phyloP scores from a whole-genome alignment of 2,888 invertebrate genomes.

The Melipona bicolor region DNA sequence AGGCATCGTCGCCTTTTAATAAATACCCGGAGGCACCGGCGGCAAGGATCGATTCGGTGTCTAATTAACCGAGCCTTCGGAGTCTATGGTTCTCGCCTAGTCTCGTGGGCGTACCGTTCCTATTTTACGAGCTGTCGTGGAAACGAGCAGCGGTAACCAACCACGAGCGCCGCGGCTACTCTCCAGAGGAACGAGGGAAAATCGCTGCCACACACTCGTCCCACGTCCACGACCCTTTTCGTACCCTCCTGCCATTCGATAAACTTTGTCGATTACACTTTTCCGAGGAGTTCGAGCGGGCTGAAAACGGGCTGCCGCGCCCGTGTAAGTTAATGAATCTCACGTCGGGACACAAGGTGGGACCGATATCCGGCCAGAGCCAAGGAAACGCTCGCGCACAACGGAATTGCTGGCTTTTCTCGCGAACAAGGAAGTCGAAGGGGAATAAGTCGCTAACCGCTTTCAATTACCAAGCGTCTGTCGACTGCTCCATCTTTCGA shows the following conservation, averaged over 20 bases:
- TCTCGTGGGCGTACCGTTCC: conserved; percentile 64
- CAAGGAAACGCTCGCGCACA: conserved; percentile 54
- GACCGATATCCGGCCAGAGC: conserved; percentile 51
- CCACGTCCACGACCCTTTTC: conserved; percentile 62
- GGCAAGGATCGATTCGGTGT: conserved; percentile 57
- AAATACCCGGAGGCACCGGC: conserved; percentile 35
- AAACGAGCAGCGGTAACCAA: conserved; percentile 65
- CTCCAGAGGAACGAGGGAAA: conserved; percentile 78
- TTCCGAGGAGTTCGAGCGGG: conserved; percentile 72
- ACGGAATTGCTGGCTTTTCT: conserved; percentile 35
- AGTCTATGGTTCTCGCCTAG: conserved; percentile 61
- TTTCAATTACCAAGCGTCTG: not conserved
- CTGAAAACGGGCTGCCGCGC: conserved; percentile 55
- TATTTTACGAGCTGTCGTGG: conserved; percentile 72
- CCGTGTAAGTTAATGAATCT: conserved; percentile 78
- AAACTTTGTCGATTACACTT: conserved; percentile 83
- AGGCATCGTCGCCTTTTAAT: conserved; percentile 49
- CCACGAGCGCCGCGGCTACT: conserved; percentile 66
- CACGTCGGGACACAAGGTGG: conserved; percentile 63
- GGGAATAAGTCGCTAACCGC: not conserved
- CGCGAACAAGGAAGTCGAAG: not conserved
- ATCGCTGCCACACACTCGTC: conserved; percentile 65
- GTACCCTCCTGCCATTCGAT: conserved; percentile 75
- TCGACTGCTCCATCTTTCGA: not conserved
- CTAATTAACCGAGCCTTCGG: conserved; percentile 60